phyloP scores from a whole-genome alignment of 2,113 vertebrate species.

The Sinocyclocheilus grahami region DNA sequence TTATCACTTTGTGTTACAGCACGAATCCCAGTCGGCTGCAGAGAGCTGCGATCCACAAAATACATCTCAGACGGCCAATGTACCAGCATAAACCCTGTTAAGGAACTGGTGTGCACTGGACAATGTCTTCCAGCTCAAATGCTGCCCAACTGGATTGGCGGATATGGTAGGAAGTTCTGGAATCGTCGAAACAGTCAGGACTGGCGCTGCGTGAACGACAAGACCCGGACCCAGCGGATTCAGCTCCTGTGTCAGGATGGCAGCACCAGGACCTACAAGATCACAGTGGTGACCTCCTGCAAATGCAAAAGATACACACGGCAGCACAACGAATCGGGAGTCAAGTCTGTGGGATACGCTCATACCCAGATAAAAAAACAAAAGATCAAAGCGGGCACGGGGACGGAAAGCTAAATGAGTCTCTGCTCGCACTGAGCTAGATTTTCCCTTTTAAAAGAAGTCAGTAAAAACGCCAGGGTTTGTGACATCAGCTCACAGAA shows the following conservation, averaged over 20 bases:
- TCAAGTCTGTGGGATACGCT: constrained; percentile 82
- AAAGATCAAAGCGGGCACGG: constrained; percentile 83
- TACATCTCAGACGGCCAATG: constrained; percentile 97
- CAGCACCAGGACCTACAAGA: constrained; percentile 91
- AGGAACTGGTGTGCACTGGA: constrained; percentile 94
- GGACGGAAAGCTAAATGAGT: constrained; percentile 81
- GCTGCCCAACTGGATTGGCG: constrained; percentile 95
- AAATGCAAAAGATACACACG: constrained; percentile 92
- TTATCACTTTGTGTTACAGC: constrained; percentile 69
- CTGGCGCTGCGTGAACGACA: constrained; percentile 96
- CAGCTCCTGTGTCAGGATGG: constrained; percentile 91
- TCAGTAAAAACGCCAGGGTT: not conserved
- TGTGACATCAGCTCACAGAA: not conserved
- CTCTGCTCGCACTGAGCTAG: constrained; percentile 43
- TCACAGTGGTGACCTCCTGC: constrained; percentile 93
- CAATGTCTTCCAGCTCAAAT: constrained; percentile 89
- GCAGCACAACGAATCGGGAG: constrained; percentile 90
- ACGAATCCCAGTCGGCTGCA: constrained; percentile 86
- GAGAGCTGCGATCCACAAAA: constrained; percentile 92
- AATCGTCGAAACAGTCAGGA: constrained; percentile 84
- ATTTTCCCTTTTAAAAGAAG: not conserved
- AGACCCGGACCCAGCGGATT: constrained; percentile 89
- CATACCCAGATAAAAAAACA: constrained; percentile 82
- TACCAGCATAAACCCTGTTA: constrained; percentile 90
- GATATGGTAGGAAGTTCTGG: constrained; percentile 84